Evolutionary conservation across 1,140 invertebrate genomes (phyloP).

Genomic region (Neotoxoptera formosana): DNA sequence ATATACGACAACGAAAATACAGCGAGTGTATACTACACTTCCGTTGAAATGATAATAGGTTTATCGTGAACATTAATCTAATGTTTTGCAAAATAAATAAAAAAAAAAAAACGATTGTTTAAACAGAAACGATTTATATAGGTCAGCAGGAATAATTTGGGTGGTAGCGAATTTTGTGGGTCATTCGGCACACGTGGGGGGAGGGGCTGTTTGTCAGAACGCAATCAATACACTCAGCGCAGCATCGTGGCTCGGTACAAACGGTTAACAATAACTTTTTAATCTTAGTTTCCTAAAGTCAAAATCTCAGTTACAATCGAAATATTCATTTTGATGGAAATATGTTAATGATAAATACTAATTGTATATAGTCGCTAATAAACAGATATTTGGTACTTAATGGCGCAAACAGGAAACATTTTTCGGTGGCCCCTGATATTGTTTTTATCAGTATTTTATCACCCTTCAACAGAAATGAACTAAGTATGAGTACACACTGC

Average conservation of each 20-base stretch:
- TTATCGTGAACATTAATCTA: not conserved
- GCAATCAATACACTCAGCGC: slow-evolving; percentile 52
- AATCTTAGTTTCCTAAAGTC: not conserved
- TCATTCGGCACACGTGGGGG: slow-evolving; percentile 29
- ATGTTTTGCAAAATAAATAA: not conserved
- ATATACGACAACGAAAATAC: not conserved
- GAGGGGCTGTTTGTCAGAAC: slow-evolving; percentile 21
- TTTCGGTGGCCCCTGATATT: not conserved
- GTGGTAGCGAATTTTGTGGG: slow-evolving; percentile 53
- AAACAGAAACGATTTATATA: not conserved
- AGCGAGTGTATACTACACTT: not conserved
- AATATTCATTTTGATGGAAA: not conserved
- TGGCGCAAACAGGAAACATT: not conserved
- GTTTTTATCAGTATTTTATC: not conserved
- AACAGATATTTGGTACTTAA: not conserved
- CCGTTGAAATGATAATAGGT: not conserved
- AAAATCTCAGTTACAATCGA: not conserved
- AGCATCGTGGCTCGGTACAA: slow-evolving; percentile 26
- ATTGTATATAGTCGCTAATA: not conserved
- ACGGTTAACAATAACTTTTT: not conserved
- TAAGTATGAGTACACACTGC: not conserved
- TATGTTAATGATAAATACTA: not conserved
- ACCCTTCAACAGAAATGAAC: not conserved
- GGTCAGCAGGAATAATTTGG: slow-evolving; percentile 36
- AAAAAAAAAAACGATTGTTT: not conserved